Base-by-base conservation (phyloP, 2,888 invertebrate genomes). In the Asteroscopus sphinx region DNA sequence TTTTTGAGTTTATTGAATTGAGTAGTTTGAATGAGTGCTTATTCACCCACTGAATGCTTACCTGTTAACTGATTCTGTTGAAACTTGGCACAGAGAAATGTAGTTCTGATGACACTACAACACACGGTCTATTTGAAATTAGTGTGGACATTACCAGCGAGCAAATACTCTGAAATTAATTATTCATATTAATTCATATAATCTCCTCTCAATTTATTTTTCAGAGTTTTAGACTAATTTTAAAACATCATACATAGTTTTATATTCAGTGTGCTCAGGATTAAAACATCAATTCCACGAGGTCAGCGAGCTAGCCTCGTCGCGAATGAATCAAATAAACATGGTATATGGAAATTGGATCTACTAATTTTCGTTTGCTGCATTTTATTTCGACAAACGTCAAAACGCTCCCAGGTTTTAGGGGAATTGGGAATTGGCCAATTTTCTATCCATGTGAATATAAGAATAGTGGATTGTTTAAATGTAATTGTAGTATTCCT, bases 261-360 rank as follows among this genome's bases (percentile, higher is more conserved):
- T 7, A 35, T 51, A 25, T 13, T 16, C 30, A 36, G 33, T 40
- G 33, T 25, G 15, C 28, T 41, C 37, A 39, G 17, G 49, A 54
- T 69, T 30, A 63, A 68, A 62, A 46, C 33, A 26, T 39, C 21
- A 67, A 54, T 37, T 17, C 41, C 37, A 12, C 45, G 48, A 26
- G 42, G 39, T 15, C 28, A 12, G 39, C 42, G 15, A 46, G 47
- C 42, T 40, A 52, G 46, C 47, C 28, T 12, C 15, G 33, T 37
- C 17, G 35, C 45, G 25, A 28, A 35, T 57, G 40, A 48, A 67
- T 64, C 30, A 46, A 69, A 67, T 67, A 57, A 64, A 64, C 52
- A 48, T 64, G 25, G 36, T 41, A 21, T 49, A 51, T 26, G 58
- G 32, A 57, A 53, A 70, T 64, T 53, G 65, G 45, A 49, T 46